Conservation (phyloP, 2,888 invertebrate species). For the Pristionchus exspectatus region DNA sequence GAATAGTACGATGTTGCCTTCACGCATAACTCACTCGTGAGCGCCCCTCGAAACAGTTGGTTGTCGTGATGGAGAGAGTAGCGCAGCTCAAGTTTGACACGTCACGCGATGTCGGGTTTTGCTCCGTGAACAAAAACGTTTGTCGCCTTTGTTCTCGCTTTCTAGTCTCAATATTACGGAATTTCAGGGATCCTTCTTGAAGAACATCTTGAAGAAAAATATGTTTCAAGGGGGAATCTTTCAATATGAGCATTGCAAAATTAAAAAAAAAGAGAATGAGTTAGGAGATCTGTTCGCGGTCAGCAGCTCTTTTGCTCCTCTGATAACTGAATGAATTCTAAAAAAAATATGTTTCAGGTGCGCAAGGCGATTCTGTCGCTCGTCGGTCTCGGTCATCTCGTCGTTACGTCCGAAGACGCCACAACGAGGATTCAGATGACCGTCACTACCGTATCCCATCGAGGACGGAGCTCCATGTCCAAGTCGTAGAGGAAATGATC, state of each 20-base stretch:
- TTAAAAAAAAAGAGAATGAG: too few relatives aligned
- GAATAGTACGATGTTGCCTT: neutral
- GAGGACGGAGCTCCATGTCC: neutral
- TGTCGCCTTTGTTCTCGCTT: neutral
- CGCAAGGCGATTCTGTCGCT: slow-evolving; percentile 49
- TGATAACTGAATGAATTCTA: neutral
- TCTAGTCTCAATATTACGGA: too few relatives aligned
- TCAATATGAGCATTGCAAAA: too few relatives aligned
- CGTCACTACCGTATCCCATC: slow-evolving; percentile 38
- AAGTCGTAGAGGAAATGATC: neutral
- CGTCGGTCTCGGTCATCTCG: slow-evolving; percentile 34
- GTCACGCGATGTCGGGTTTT: neutral
- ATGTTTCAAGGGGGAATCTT: neutral
- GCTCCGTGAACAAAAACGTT: neutral
- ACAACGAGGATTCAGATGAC: slow-evolving; percentile 35
- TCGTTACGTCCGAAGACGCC: slow-evolving; percentile 30
- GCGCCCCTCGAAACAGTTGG: neutral
- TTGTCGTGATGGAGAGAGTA: neutral
- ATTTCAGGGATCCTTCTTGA: neutral
- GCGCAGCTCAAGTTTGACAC: neutral
- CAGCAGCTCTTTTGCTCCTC: too few relatives aligned
- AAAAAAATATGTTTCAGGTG: neutral
- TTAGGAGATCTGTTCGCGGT: too few relatives aligned
- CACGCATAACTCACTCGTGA: neutral
- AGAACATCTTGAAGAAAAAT: neutral